Conservation (phyloP, 92 coral and sea anemone genomes). For the Epizoanthus illoricatus region DNA sequence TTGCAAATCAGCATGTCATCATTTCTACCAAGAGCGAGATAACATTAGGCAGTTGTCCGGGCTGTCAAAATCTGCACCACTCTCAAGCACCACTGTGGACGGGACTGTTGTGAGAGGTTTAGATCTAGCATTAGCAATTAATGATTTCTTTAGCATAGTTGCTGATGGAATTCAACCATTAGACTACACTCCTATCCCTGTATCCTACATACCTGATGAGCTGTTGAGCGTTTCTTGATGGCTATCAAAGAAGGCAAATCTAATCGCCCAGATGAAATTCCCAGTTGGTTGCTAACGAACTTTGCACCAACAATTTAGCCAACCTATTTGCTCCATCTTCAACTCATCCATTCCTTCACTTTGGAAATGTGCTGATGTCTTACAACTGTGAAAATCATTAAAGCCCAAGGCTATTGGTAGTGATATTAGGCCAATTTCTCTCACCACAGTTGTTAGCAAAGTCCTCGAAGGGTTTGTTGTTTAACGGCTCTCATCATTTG, state of each 20-base stretch:
- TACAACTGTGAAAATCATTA: no score
- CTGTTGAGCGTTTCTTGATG: neutral
- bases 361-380: no score
- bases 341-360: no score
- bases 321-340: no score
- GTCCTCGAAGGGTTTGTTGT: no score
- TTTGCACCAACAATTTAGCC: no score
- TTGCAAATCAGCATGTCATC: conserved; percentile 41
- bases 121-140: conserved; percentile 35
- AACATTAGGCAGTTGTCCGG: conserved; percentile 15
- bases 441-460: no score
- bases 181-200: conserved; percentile 6
- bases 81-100: conserved; percentile 21
- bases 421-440: no score
- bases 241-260: neutral
- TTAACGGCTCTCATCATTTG: no score
- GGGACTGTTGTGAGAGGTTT: conserved; percentile 16
- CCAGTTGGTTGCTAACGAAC: no score
- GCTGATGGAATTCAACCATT: conserved; percentile 35
- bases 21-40: conserved; percentile 19
- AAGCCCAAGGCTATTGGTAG: no score
- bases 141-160: conserved; percentile 1
- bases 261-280: no score
- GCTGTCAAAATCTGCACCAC: conserved; percentile 3
- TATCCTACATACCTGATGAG: conserved; percentile 1